Evolutionary conservation across 23 tunicate genomes (phyloP).

Genomic region (Aplidium turbinatum): DNA sequence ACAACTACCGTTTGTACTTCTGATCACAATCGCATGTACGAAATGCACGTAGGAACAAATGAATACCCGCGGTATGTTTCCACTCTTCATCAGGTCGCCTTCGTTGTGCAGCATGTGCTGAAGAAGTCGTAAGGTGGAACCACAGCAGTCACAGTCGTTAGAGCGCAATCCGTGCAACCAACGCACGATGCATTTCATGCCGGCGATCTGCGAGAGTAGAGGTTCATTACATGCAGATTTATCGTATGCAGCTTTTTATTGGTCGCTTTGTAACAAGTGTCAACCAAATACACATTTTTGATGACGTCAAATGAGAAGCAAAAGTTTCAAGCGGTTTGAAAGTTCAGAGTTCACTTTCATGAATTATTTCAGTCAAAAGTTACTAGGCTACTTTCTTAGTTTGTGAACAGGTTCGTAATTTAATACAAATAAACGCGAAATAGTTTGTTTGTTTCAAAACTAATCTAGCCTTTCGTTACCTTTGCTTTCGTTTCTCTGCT

Average conservation of each 20-base stretch:
- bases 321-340: too few relatives aligned
- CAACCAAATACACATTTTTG: neutral
- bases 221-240: too few relatives aligned
- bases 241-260: too few relatives aligned
- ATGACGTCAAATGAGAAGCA: neutral
- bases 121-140: slow-evolving; percentile 67
- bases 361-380: too few relatives aligned
- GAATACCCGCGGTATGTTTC: slow-evolving; percentile 58
- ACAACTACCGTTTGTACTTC: too few relatives aligned
- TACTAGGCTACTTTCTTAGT: too few relatives aligned
- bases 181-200: slow-evolving; percentile 92
- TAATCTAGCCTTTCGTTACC: slow-evolving; percentile 20
- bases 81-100: slow-evolving; percentile 92
- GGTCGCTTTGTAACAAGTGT: neutral
- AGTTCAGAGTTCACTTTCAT: too few relatives aligned
- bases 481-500: slow-evolving; percentile 68
- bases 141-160: slow-evolving; percentile 78
- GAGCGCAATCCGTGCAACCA: slow-evolving; percentile 85
- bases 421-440: too few relatives aligned
- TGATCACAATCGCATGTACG: too few relatives aligned
- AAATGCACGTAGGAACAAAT: too few relatives aligned
- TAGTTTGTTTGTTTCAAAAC: too few relatives aligned
- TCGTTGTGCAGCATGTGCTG: slow-evolving; percentile 94
- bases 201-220: slow-evolving; percentile 82
- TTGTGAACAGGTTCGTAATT: too few relatives aligned